Conservation (phyloP, 2,113 vertebrate species). For the zebrafish (Danio rerio) region GRCz12tu NC_133192.1:28431001-28431500, state of each 20-base stretch:
- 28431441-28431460: no score
- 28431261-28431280: conserved; percentile 1
- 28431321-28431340: conserved; percentile 13
- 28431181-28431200: conserved; percentile 83
- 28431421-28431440: background rate
- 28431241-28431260: background rate
- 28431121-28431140: conserved; percentile 65
- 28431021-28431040: background rate
- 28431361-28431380: background rate
- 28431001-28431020: conserved; percentile 35
- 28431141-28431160: conserved; percentile 73
- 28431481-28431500: no score
- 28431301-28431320: conserved; percentile 13
- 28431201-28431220: conserved; percentile 70
- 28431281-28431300: background rate
- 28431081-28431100: conserved; percentile 7
- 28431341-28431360: no score
- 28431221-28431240: conserved; percentile 44
- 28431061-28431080: conserved; percentile 52
- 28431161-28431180: conserved; percentile 75
- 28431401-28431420: background rate
- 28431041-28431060: conserved; percentile 71
- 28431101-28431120: conserved; percentile 37
- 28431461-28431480: no score
- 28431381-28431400: background rate